phyloP scores from a whole-genome alignment of 2,113 vertebrate species.

The Poeciliopsis occidentalis region DNA sequence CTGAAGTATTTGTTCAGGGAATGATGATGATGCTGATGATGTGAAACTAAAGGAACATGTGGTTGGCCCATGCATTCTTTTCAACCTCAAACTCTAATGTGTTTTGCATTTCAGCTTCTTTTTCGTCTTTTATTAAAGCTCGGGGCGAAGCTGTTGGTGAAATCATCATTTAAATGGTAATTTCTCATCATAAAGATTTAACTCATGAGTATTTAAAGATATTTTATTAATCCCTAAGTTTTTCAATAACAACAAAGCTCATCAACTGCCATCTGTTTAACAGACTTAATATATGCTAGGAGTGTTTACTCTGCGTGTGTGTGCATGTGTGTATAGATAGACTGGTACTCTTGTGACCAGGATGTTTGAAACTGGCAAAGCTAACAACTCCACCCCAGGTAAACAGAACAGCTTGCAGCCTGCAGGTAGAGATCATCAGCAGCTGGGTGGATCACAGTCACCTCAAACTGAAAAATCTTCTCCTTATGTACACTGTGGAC shows the following conservation, averaged over 20 bases:
- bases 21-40: neutral
- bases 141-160: neutral
- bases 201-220: neutral
- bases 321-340: neutral
- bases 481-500: neutral
- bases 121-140: neutral
- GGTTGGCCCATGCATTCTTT: neutral
- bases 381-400: slow-evolving; percentile 74
- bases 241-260: neutral
- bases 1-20: slow-evolving; percentile 8
- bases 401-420: slow-evolving; percentile 63
- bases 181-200: neutral
- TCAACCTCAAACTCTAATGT: neutral
- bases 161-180: neutral
- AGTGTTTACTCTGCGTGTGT: neutral
- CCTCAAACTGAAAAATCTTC: neutral
- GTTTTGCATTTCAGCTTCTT: neutral
- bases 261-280: slow-evolving; percentile 1
- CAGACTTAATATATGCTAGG: neutral
- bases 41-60: neutral
- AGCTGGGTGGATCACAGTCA: neutral
- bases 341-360: slow-evolving; percentile 64
- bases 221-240: neutral
- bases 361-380: slow-evolving; percentile 69
- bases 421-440: neutral